A percentile compares a stretch with the other conserved stretches of the same genome.
phyloP scores from a whole-genome alignment of 2,113 vertebrate species.

The Crotalus horridus region DNA sequence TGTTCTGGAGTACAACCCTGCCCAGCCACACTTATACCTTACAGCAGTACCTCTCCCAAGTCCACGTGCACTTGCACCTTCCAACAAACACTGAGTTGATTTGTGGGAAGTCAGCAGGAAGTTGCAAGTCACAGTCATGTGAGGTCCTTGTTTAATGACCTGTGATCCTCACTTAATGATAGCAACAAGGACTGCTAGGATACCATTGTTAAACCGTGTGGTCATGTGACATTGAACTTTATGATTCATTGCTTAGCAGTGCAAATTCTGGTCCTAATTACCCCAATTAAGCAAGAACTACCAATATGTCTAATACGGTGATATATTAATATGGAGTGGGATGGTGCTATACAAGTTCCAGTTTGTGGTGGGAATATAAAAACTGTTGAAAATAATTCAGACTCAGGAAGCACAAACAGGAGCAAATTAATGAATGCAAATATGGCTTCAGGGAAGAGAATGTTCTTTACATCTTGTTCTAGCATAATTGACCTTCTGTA shows the following conservation, averaged over 20 bases:
- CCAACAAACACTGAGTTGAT: neutral
- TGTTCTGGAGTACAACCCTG: neutral
- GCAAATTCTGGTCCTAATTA: neutral
- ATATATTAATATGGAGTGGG: neutral
- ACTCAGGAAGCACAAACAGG: slow-evolving; percentile 41
- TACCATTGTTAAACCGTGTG: neutral
- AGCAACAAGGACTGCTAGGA: neutral
- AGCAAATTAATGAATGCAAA: slow-evolving; percentile 57
- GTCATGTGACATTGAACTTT: neutral
- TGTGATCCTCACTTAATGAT: neutral
- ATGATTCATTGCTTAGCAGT: neutral
- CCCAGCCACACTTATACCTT: neutral
- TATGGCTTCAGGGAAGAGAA: slow-evolving; percentile 50
- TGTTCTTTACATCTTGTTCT: slow-evolving; percentile 56
- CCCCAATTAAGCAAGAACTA: neutral
- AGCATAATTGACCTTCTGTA: slow-evolving; percentile 66
- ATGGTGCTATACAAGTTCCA: neutral
- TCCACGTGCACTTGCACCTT: neutral
- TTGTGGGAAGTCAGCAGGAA: neutral
- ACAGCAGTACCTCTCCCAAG: neutral
- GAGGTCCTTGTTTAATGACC: neutral
- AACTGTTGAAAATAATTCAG: slow-evolving; percentile 41
- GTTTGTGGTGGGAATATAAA: slow-evolving; percentile 51
- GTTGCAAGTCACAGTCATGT: neutral
- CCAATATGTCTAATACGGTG: neutral